Percentiles rank a stretch among this genome's conserved stretches.
Conservation (phyloP, 1,140 invertebrate species). For the Zaprionus tsacasi region DNA sequence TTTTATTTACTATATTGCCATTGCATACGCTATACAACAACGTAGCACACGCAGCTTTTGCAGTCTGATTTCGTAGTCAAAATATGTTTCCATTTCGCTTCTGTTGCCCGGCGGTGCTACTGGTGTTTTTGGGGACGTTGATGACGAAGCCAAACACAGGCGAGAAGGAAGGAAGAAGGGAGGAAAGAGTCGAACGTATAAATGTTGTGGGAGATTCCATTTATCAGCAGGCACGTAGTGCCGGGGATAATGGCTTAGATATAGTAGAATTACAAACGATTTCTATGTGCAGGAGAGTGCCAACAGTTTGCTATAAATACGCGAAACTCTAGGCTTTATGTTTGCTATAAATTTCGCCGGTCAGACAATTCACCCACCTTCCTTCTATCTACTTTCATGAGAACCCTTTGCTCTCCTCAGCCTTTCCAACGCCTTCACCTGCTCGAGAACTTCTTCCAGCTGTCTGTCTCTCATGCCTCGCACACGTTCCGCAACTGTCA, state of each 20-base stretch:
- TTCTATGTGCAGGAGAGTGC: background rate
- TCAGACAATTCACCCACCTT: no score
- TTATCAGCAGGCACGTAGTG: background rate
- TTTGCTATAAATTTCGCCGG: background rate
- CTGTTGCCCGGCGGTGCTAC: slow-evolving; percentile 59
- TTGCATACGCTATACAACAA: slow-evolving; percentile 37
- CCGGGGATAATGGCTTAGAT: background rate
- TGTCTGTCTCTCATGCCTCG: background rate
- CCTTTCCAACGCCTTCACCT: slow-evolving; percentile 7
- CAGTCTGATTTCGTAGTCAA: slow-evolving; percentile 81
- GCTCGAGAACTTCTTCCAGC: background rate
- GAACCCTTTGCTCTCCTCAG: no score
- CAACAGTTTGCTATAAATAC: background rate
- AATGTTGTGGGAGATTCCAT: background rate
- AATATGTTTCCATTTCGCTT: slow-evolving; percentile 73
- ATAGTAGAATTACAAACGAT: background rate
- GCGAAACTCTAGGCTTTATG: background rate
- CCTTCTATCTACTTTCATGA: no score
- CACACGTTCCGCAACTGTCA: slow-evolving; percentile 56
- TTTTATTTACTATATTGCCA: slow-evolving; percentile 80
- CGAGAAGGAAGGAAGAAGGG: background rate
- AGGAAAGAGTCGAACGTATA: background rate
- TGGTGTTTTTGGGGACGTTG: slow-evolving; percentile 48
- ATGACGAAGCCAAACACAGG: slow-evolving; percentile 12
- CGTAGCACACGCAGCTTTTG: slow-evolving; percentile 29